Evolutionary conservation across 2,888 invertebrate species (phyloP).

Genomic region (Amphimallon solstitiale): DNA sequence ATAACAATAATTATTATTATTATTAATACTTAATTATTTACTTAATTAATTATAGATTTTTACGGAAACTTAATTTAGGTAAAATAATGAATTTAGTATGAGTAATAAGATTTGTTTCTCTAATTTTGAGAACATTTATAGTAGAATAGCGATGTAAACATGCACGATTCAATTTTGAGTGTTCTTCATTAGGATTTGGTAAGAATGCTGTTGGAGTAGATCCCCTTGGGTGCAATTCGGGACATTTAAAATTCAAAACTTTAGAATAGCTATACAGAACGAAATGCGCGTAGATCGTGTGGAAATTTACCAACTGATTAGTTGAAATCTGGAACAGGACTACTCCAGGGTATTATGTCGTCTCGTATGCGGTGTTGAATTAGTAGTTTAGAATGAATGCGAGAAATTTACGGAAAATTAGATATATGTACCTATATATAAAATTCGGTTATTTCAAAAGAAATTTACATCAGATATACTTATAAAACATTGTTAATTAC

Average conservation of each 20-base stretch:
- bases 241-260: slow-evolving; percentile 46
- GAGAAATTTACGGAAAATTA: slow-evolving; percentile 9
- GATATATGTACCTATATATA: slow-evolving; percentile 14
- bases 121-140: neutral
- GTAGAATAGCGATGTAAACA: slow-evolving; percentile 11
- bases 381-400: slow-evolving; percentile 13
- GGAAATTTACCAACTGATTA: slow-evolving; percentile 26
- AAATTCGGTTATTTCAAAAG: too few relatives aligned
- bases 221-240: slow-evolving; percentile 41
- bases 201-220: slow-evolving; percentile 40
- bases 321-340: slow-evolving; percentile 22
- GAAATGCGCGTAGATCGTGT: slow-evolving; percentile 23
- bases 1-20: too few relatives aligned
- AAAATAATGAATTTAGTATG: too few relatives aligned
- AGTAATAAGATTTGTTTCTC: too few relatives aligned
- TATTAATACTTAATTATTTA: too few relatives aligned
- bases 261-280: slow-evolving; percentile 39
- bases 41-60: too few relatives aligned
- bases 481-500: too few relatives aligned
- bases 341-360: neutral
- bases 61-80: too few relatives aligned
- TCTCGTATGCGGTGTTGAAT: slow-evolving; percentile 21
- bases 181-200: slow-evolving; percentile 41
- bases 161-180: slow-evolving; percentile 14
- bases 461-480: too few relatives aligned